Percentiles rank a stretch among this genome's conserved stretches.
These are phyloP conservation scores for Alca torda DNA, from an alignment of 2,797 vertebrate genomes.

Conservation along the genomic window DNA sequence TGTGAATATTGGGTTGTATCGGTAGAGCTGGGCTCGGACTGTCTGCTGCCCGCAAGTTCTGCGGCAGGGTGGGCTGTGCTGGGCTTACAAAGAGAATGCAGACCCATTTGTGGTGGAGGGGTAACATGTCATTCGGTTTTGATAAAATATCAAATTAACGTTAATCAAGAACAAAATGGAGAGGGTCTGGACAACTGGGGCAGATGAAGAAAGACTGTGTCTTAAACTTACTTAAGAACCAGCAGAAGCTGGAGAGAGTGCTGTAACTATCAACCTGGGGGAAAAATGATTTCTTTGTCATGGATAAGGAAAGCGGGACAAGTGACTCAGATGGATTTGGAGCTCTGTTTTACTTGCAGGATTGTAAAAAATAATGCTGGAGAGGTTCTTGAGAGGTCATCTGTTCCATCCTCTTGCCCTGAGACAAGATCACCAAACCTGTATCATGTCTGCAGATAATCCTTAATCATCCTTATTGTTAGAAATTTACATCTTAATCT, in stretches of 20 bases:
- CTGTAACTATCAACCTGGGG: not conserved
- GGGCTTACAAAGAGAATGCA: not conserved
- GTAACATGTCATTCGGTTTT: not conserved
- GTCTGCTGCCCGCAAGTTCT: not conserved
- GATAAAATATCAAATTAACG: not conserved
- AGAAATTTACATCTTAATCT: not conserved
- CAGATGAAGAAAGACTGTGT: not conserved
- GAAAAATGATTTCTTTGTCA: not conserved
- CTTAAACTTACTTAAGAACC: not conserved
- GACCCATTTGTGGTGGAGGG: not conserved
- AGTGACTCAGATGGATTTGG: not conserved
- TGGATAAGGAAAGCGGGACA: not conserved
- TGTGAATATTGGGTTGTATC: not conserved
- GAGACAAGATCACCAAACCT: not conserved
- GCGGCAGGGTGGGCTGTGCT: not conserved
- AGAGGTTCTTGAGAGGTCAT: not conserved
- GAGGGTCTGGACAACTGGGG: not conserved
- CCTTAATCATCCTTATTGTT: not conserved
- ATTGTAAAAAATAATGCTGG: not conserved
- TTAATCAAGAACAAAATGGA: not conserved
- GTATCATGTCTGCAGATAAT: not conserved
- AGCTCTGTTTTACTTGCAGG: not conserved
- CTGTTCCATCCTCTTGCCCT: not conserved
- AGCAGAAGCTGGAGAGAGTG: not conserved
- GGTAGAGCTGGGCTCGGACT: not conserved